Conservation (phyloP, 1,140 invertebrate species). For the Augochlora pura region DNA sequence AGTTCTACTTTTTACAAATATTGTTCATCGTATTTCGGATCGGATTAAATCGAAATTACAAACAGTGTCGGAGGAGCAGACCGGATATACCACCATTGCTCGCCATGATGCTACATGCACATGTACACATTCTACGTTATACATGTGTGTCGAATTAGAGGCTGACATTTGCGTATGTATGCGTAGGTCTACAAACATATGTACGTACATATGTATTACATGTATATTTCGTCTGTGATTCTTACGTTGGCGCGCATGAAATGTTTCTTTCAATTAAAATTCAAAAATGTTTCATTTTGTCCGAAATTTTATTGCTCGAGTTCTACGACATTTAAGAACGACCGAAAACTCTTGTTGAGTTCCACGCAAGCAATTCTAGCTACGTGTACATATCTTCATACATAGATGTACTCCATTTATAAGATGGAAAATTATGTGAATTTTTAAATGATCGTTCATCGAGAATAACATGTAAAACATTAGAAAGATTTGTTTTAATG, state of each 20-base stretch:
- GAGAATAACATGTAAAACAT: not conserved
- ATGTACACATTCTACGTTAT: not conserved
- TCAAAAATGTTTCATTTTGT: not conserved
- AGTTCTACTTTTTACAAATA: not conserved
- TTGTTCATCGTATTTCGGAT: not conserved
- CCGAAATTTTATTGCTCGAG: not conserved
- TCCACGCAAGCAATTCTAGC: too few relatives aligned
- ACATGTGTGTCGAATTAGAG: slow-evolving; percentile 40
- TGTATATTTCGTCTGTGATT: not conserved
- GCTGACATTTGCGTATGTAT: not conserved
- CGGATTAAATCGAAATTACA: not conserved
- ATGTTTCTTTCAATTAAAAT: not conserved
- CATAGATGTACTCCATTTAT: not conserved
- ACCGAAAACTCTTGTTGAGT: too few relatives aligned
- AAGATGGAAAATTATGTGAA: not conserved
- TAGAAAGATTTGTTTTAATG: not conserved
- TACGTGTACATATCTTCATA: too few relatives aligned
- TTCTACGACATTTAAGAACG: not conserved
- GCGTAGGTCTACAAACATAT: too few relatives aligned
- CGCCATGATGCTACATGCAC: not conserved
- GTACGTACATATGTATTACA: not conserved
- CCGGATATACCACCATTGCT: slow-evolving; percentile 49
- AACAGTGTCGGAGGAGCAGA: slow-evolving; percentile 21
- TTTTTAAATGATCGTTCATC: not conserved
- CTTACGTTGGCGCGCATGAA: slow-evolving; percentile 5